Base-by-base conservation (phyloP, 2,797 vertebrate genomes). In the Dendrocincla tyrannina region DNA sequence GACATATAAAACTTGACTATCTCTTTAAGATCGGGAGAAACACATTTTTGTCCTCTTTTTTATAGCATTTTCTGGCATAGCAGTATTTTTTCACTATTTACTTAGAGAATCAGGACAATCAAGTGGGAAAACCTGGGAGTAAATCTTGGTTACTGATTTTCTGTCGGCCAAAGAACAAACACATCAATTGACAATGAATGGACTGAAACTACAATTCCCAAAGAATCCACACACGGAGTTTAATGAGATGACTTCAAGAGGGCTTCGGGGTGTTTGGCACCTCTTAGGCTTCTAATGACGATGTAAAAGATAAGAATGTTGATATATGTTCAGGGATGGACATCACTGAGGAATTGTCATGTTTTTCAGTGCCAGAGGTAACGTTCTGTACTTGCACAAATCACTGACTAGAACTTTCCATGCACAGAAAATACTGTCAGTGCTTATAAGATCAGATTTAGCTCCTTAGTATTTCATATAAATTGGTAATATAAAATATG, bases 401-500 rank as follows among this genome's bases (percentile, higher is more conserved):
- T 62, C 39, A 64, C 53, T 70, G 92, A 49, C 35, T 37, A 86
- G 64, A 72, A 63, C 63, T 64, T 83, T 49, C 75, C 39, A n/a
- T 28, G n/a, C 35, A 18, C 76, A 76, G 62, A 80, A 81, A 89
- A 32, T 52, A 35, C 77, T 70, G 15, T 27, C 69, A 37, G 67
- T 62, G 19, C 46, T 72, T 59, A 73, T 68, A 28, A 66, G 32
- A 85, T 81, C 92, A 79, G 68, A 23, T 60, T 83, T 81, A 35
- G 85, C 79, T 95, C 69, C 52, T 74, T 39, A 23, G 23, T 70
- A 53, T 88, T 92, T 95, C 67, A 25, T 58, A 75, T 90, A 73
- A 9, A 5, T 78, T 63, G 55, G 49, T 68, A 79, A 85, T 88
- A n/a, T 85, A 93, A 97, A 96, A 91, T 90, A 95, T 96, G 89